These are phyloP conservation scores for Danaus melanippus DNA, from an alignment of 1,140 invertebrate genomes.

Conservation along the genomic window DNA sequence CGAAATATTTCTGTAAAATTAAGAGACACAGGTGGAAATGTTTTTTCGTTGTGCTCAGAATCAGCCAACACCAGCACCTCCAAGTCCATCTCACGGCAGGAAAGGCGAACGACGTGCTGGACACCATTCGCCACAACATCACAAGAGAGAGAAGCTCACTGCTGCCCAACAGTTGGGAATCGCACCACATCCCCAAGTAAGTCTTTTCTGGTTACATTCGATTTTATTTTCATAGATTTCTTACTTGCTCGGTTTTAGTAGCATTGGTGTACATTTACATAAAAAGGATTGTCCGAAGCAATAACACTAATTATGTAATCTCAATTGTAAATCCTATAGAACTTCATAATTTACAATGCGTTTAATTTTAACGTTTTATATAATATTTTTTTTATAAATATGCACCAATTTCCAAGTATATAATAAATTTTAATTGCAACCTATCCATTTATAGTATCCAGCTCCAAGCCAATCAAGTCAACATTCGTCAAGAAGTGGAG, in stretches of 20 bases:
- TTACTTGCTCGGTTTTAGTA: no score
- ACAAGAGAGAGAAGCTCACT: constrained; percentile 63
- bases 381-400: no score
- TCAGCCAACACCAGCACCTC: constrained; percentile 57
- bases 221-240: not conserved
- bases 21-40: no score
- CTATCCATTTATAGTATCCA: constrained; percentile 42
- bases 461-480: constrained; percentile 47
- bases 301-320: no score
- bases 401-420: no score
- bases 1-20: no score
- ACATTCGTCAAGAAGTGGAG: constrained; percentile 48
- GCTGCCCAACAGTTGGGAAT: constrained; percentile 67
- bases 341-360: no score
- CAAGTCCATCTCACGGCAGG: constrained; percentile 63
- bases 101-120: constrained; percentile 55
- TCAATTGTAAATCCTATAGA: no score
- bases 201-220: not conserved
- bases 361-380: no score
- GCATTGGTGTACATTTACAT: no score
- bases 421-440: constrained; percentile 6
- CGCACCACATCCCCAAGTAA: constrained; percentile 63
- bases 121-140: constrained; percentile 58
- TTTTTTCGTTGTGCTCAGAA: constrained; percentile 26
- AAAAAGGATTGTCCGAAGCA: no score